phyloP scores from a whole-genome alignment of 2,113 vertebrate species.

The Isurus oxyrinchus region DNA sequence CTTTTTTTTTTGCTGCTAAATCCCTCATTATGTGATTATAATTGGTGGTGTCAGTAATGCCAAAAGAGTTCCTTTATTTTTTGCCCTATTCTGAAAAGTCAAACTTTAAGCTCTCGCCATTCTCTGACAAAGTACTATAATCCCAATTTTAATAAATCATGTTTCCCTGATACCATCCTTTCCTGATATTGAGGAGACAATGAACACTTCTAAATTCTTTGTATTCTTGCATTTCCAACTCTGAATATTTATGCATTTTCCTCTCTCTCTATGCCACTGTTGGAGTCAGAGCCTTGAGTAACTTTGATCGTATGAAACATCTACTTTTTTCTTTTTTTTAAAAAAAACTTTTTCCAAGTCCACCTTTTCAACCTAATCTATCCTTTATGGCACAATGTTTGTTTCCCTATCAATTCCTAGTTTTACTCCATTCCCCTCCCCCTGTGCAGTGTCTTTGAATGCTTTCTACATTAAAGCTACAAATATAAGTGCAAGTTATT shows the following conservation, averaged over 20 bases:
- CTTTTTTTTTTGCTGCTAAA: not conserved
- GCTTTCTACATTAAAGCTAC: not conserved
- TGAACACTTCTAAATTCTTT: not conserved
- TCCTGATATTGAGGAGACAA: not conserved
- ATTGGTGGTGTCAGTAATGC: not conserved
- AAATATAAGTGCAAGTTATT: not conserved
- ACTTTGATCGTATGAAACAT: too few relatives aligned
- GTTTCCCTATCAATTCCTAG: not conserved
- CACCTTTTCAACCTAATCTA: not conserved
- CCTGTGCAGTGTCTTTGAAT: not conserved
- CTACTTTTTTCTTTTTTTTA: too few relatives aligned
- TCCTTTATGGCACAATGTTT: not conserved
- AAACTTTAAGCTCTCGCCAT: not conserved
- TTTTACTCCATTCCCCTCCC: not conserved
- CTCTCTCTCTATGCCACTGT: too few relatives aligned
- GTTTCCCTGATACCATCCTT: not conserved
- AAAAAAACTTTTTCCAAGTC: too few relatives aligned
- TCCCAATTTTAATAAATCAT: not conserved
- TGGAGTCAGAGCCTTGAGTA: too few relatives aligned
- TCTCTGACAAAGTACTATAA: not conserved
- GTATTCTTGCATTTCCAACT: not conserved
- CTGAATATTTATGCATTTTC: too few relatives aligned
- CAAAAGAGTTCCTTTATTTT: not conserved
- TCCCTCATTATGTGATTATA: not conserved
- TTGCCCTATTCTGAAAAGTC: not conserved